Evolutionary conservation across 2,888 invertebrate species (phyloP), one percentile per base, ranked within the genome.

Genomic region (Drosophila acutilabella): DNA sequence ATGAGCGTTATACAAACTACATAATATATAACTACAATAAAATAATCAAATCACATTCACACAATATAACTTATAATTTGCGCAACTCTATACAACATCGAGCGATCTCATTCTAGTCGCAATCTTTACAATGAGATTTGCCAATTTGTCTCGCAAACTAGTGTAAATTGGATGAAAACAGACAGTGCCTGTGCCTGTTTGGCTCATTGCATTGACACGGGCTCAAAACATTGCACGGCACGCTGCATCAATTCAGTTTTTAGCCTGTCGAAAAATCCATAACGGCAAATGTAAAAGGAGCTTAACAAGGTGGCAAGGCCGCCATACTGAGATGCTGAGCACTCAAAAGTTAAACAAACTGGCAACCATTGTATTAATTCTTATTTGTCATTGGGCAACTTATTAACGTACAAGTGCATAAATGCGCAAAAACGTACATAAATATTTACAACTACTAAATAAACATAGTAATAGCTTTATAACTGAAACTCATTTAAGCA

Each of bases 91-190:
- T 40, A 38, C 33, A 18, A 50, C 48, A 20, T n/a, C 7, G 44
- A 53, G 45, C 14, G 41, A 41, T 47, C 8, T 47, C 10, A 58
- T 77, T 77, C 75, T 74, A 58, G 38, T 36, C n/a, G 10, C 26
- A 54, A 53, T 53, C 42, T 61, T 42, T 56, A 52, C 52, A 62
- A 54, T 60, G n/a, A 65, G 60, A 70, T 67, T 71, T 53, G 26
- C 38, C 61, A 62, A 71, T 79, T 75, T 65, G 26, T 11, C 40
- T 36, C 40, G 57, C 30, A 60, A 71, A 68, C 77, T 74, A 41
- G 44, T 59, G 59, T 67, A 59, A 68, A 83, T 78, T 80, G 82
- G 58, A 64, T 65, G 50, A 50, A 64, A 52, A 52, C 71, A 62
- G 47, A 56, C 41, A 42, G 36, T 20, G 47, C 20, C 38, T 14